These are phyloP conservation scores for Callosobruchus maculatus DNA, from an alignment of 2,888 invertebrate genomes.

Conservation along the genomic window DNA sequence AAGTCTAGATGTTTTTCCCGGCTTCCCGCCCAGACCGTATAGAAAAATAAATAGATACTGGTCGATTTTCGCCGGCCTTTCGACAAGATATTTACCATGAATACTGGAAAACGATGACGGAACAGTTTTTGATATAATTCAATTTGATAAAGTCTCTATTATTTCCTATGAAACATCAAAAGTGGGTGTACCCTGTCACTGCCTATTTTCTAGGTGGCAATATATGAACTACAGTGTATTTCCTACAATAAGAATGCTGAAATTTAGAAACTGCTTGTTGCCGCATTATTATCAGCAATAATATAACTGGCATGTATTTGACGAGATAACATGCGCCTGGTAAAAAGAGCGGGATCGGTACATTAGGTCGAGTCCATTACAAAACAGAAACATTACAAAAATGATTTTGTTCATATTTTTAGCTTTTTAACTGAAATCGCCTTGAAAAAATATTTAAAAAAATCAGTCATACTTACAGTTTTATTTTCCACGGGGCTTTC, in stretches of 20 bases:
- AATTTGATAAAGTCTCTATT: neutral
- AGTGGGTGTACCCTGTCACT: conserved; percentile 23
- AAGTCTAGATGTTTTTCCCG: conserved; percentile 41
- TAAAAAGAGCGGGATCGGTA: conserved; percentile 48
- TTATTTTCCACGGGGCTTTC: conserved; percentile 63
- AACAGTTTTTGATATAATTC: neutral
- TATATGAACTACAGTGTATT: neutral
- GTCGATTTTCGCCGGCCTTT: neutral
- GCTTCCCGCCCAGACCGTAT: conserved; percentile 42
- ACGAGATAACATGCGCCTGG: conserved; percentile 37
- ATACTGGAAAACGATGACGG: neutral
- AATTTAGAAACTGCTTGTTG: neutral
- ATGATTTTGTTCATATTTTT: conserved; percentile 25
- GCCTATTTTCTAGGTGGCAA: conserved; percentile 11
- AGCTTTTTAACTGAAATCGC: conserved; percentile 45
- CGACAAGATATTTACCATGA: neutral
- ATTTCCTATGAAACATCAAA: neutral
- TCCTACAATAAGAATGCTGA: neutral
- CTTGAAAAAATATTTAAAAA: conserved; percentile 31
- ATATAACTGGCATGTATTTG: neutral
- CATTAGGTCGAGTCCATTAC: conserved; percentile 46
- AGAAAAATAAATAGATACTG: conserved; percentile 9
- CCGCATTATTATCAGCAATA: neutral
- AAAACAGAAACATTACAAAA: conserved; percentile 27
- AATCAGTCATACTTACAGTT: conserved; percentile 58